Evolutionary conservation across 2,888 invertebrate genomes (phyloP).

Genomic region (Aporophyla nigra): DNA sequence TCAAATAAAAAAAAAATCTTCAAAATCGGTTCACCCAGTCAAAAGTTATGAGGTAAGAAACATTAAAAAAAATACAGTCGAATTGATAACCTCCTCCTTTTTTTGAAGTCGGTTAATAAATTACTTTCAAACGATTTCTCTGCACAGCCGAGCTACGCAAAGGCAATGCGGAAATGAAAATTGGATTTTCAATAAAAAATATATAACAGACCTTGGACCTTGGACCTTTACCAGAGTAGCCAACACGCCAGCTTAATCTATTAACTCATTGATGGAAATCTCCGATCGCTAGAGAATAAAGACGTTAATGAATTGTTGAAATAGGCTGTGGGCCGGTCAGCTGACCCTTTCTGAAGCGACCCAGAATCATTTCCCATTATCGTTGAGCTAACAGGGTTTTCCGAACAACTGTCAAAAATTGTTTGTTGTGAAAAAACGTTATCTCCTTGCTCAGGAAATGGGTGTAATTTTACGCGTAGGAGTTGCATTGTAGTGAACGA

Average conservation of each 20-base stretch:
- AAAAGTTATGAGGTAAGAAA: too few species aligned
- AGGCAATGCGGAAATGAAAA: not conserved
- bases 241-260: not conserved
- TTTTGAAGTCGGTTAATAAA: too few species aligned
- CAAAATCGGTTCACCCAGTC: too few species aligned
- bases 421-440: not conserved
- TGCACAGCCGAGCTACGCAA: constrained; percentile 14
- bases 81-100: too few species aligned
- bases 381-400: not conserved
- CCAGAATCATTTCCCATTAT: not conserved
- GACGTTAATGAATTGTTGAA: constrained; percentile 24
- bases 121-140: constrained; percentile 17
- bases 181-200: not conserved
- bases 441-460: not conserved
- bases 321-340: constrained; percentile 7
- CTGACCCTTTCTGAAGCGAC: constrained; percentile 14
- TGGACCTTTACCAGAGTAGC: not conserved
- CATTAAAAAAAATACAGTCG: too few species aligned
- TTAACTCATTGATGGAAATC: constrained; percentile 15
- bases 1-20: too few species aligned
- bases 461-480: not conserved
- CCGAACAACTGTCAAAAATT: not conserved
- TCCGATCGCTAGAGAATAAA: not conserved
- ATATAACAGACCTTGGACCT: not conserved
- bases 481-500: not conserved